These are phyloP conservation scores for Musca domestica DNA, from an alignment of 1,140 invertebrate species.

Conservation along the genomic window DNA sequence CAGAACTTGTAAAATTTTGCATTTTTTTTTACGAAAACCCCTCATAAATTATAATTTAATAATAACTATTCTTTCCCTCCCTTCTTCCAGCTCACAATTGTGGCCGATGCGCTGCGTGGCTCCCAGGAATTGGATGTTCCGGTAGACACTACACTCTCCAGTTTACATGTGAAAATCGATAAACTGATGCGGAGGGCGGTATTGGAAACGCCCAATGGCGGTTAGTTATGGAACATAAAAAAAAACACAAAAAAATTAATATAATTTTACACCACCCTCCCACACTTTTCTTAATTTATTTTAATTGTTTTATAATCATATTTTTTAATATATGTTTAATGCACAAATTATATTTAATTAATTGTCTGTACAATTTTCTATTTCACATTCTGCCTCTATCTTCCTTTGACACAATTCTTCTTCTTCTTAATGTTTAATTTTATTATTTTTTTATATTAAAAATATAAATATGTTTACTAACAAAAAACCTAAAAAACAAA, in stretches of 20 bases:
- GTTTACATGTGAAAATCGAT: conserved; percentile 50
- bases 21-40: too few relatives aligned
- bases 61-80: conserved; percentile 4
- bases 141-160: conserved; percentile 48
- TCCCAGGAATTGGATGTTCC: conserved; percentile 48
- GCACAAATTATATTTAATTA: conserved; percentile 13
- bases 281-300: conserved; percentile 3
- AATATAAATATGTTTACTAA: too few relatives aligned
- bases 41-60: too few relatives aligned
- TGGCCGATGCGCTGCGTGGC: conserved; percentile 46
- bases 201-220: conserved; percentile 51
- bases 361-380: too few relatives aligned
- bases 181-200: conserved; percentile 46
- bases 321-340: conserved; percentile 7
- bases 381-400: too few relatives aligned
- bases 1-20: too few relatives aligned
- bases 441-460: too few relatives aligned
- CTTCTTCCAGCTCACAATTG: conserved; percentile 38
- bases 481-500: too few relatives aligned
- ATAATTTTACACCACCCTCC: neutral
- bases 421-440: too few relatives aligned
- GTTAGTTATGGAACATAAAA: conserved; percentile 42
- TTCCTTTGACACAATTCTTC: too few relatives aligned
- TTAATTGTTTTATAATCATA: neutral
- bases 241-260: too few relatives aligned